Evolutionary conservation across 2,888 invertebrate species (phyloP).

Genomic region (Andricus quercusramuli): DNA sequence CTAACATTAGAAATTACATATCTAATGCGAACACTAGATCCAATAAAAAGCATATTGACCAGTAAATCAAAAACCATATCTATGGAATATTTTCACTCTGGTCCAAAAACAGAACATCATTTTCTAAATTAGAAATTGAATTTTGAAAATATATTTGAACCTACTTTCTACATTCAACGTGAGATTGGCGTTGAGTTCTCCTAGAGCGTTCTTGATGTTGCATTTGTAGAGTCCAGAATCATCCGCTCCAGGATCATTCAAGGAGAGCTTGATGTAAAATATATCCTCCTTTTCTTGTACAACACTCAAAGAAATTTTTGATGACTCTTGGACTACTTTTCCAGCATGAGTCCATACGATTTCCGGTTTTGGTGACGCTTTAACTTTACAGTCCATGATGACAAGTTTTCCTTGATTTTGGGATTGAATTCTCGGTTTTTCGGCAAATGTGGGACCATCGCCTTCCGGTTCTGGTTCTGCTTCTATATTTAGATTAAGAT

Average conservation of each 20-base stretch:
- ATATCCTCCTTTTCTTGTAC: constrained; percentile 87
- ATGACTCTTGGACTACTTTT: constrained; percentile 88
- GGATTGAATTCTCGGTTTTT: constrained; percentile 93
- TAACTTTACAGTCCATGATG: constrained; percentile 92
- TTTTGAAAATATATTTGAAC: constrained; percentile 68
- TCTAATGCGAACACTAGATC: too few species aligned
- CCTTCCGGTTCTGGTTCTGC: constrained; percentile 96
- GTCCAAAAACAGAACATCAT: too few species aligned
- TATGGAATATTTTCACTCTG: too few species aligned
- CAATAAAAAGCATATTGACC: too few species aligned
- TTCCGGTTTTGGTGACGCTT: constrained; percentile 89
- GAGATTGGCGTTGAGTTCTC: constrained; percentile 97
- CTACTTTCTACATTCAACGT: constrained; percentile 98
- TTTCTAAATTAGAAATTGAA: neutral
- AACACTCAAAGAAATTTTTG: constrained; percentile 89
- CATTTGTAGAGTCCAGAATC: constrained; percentile 99
- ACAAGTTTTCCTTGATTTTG: constrained; percentile 91
- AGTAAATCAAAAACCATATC: too few species aligned
- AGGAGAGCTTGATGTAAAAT: constrained; percentile 92
- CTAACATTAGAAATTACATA: too few species aligned
- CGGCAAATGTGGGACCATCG: constrained; percentile 95
- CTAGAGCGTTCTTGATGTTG: constrained; percentile 96
- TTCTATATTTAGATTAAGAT: constrained; percentile 97
- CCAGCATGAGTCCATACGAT: constrained; percentile 92
- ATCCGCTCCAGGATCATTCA: constrained; percentile 94